Percentiles rank a stretch among this genome's conserved stretches.
Evolutionary conservation across 2,888 invertebrate species (phyloP).

Genomic region (Cyrtodaria siliqua): DNA sequence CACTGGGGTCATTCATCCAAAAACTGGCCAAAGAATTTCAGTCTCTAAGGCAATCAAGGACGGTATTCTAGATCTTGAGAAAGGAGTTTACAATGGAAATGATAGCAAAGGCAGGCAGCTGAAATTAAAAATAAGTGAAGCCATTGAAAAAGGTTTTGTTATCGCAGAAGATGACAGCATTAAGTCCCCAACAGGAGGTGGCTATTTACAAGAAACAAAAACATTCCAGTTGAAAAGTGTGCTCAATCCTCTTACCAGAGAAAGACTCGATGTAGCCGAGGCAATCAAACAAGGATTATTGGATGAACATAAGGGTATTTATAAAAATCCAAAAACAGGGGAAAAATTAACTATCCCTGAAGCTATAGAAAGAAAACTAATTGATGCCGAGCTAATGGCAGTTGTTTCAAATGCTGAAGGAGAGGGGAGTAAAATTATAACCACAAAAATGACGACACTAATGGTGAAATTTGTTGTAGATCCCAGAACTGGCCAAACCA

Average conservation of each 20-base stretch:
- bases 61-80: slow-evolving; percentile 90
- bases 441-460: slow-evolving; percentile 81
- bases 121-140: slow-evolving; percentile 92
- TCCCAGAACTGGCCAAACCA: slow-evolving; percentile 89
- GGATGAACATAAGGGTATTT: slow-evolving; percentile 90
- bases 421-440: slow-evolving; percentile 91
- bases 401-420: slow-evolving; percentile 92
- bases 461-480: slow-evolving; percentile 89
- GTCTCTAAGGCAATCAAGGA: slow-evolving; percentile 89
- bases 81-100: slow-evolving; percentile 87
- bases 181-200: slow-evolving; percentile 93
- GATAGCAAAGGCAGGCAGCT: slow-evolving; percentile 88
- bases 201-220: slow-evolving; percentile 87
- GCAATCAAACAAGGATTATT: slow-evolving; percentile 96
- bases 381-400: slow-evolving; percentile 86
- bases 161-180: slow-evolving; percentile 91
- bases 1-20: slow-evolving; percentile 94
- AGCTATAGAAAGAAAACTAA: slow-evolving; percentile 92
- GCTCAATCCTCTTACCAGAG: slow-evolving; percentile 89
- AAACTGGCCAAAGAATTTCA: slow-evolving; percentile 94
- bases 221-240: slow-evolving; percentile 87
- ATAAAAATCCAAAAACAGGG: slow-evolving; percentile 91
- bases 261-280: slow-evolving; percentile 93
- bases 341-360: slow-evolving; percentile 93
- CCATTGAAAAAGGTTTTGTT: slow-evolving; percentile 92